phyloP scores from a whole-genome alignment of 2,113 vertebrate species.

The Cyrtonyx montezumae region DNA sequence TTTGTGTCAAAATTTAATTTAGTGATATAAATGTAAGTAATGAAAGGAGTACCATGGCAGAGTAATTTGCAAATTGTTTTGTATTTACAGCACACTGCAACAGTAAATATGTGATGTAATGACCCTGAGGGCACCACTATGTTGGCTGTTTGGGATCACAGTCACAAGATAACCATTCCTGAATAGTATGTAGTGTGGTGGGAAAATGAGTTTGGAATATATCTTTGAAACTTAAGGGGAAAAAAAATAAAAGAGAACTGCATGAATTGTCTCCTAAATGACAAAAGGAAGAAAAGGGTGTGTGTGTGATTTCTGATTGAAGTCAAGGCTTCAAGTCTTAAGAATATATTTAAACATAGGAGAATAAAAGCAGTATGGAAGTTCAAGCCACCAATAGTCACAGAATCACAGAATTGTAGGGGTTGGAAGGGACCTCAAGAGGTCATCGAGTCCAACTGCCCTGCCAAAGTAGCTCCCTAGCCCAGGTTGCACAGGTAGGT shows the following conservation, averaged over 20 bases:
- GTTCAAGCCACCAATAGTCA: background rate
- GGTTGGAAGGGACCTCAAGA: too few relatives aligned
- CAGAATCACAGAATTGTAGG: too few relatives aligned
- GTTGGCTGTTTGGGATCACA: rapidly evolving
- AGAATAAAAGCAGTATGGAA: background rate
- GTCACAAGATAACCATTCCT: background rate
- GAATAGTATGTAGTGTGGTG: background rate
- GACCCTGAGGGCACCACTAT: rapidly evolving
- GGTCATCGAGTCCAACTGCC: too few relatives aligned
- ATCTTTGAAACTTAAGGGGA: background rate
- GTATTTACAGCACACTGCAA: background rate
- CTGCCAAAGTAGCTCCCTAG: too few relatives aligned
- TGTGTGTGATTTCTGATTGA: background rate
- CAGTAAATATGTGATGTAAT: background rate
- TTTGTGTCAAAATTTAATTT: background rate
- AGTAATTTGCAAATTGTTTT: background rate
- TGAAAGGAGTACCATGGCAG: background rate
- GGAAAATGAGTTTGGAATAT: background rate
- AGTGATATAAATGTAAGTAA: background rate
- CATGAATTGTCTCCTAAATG: background rate
- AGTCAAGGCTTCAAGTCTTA: background rate
- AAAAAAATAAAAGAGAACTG: background rate
- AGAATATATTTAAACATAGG: background rate
- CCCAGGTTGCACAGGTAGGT: too few relatives aligned
- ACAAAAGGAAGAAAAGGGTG: rapidly evolving